Base-by-base conservation (phyloP, 2,113 vertebrate species). In the Orthochromis malagaraziensis region DNA sequence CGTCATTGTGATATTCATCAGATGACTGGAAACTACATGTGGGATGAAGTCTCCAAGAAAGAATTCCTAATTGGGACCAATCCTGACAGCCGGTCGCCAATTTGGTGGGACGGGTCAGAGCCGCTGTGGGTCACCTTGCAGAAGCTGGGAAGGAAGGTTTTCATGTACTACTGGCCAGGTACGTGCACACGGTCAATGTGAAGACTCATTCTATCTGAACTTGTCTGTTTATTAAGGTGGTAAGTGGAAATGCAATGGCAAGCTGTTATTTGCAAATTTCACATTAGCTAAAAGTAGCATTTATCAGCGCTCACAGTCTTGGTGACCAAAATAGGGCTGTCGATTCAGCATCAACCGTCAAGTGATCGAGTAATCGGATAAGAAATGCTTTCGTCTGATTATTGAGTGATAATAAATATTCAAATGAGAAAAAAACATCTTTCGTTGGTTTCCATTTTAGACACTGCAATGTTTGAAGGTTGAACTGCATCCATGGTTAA, bases 141-240 rank as follows among this genome's bases (percentile, higher is more conserved):
- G 91, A 99, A 98, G 89, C 95, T 95, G 79, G 96, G 96, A 14
- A 97, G 95, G 91, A 97, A 96, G 0, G 97, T 98, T 81, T 97
- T 88, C 91, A 99, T 99, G 98, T 99, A 98, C 93, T 98, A 97
- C 93, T 99, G 98, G 98, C 98, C 98, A 75, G 98, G 98, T 99
- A 82, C 79, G 94, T 38, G 38, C 16, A 65, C 29, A 40, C 11
- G 4, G 13, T 53, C 47, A 51, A 42, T 0, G 2, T 35, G 14
- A 1, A 75, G 35, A 83, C 38, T 57, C 9, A 83, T 6, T 35
- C 31, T 19, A 35, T 3, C 35, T 68, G 11, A 75, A 47, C 24
- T 12, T 29, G 13, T 26, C 21, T 73, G 68, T 47, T 1, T 47
- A 0, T 29, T 11, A 29, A 29, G 24, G 21, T 47, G 65, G 0